Evolutionary conservation across 2,797 vertebrate genomes (phyloP), one percentile per base, ranked within the genome.

Genomic region (Hyperoplus lanceolatus): DNA sequence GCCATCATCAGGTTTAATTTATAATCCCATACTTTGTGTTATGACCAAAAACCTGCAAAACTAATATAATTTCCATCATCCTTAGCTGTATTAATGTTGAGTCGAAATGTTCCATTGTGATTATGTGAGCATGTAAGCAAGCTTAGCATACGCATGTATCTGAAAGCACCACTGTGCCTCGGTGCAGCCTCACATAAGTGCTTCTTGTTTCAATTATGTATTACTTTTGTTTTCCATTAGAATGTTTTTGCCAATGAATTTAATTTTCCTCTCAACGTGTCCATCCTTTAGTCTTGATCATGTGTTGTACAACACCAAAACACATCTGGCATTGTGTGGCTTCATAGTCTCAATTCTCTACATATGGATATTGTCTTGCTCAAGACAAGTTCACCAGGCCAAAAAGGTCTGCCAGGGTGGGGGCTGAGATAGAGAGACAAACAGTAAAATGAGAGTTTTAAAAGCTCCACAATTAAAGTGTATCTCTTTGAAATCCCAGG

Each of bases 401-500:
- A 73, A 61, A 43, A 72, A 71, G 75, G 67, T 73, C 60, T 75
- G 73, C 39, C 16, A 6, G 75, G 59, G 71, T 59, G 71, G 79
- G 78, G 77, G 69, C 60, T 18, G 46, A 75, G 79, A 15, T 21
- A 21, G 71, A 79, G 41, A 80, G 45, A 55, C 43, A 18, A 68
- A 21, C 1, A 80, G 84, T 81, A 73, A 88, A 73, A 66, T 5
- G 54, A 70, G 78, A 82, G 80, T 75, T 85, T 82, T 21, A 70
- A 92, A 80, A 80, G 77, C 82, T 39, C 57, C 49, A 83, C 82
- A 87, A 87, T 92, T 90, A 90, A 75, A 86, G 73, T 76, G 75
- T 64, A 72, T 88, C 75, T 84, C 91, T 94, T 94, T 94, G 87
- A 93, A 92, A 93, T 90, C 84, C 82, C 64, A 56, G 81, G 73